Percentiles rank a stretch among this genome's conserved stretches.
Conservation (phyloP, 2,113 vertebrate species). For the Leptobrachium leishanense region DNA sequence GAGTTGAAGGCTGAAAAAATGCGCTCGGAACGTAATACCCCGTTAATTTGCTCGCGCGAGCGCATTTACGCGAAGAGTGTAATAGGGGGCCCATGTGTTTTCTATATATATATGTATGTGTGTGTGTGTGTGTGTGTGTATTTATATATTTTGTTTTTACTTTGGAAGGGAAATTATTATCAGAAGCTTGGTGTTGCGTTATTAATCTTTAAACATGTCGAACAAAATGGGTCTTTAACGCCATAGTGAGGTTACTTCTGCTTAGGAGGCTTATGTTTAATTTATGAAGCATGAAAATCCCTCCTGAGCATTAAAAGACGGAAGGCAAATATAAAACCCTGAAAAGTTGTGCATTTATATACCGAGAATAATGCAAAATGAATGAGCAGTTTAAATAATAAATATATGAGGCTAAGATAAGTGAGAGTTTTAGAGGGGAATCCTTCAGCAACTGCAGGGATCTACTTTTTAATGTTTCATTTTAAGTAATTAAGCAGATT, state of each 20-base stretch:
- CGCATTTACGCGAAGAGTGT: no score
- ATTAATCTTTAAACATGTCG: neutral
- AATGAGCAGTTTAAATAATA: constrained; percentile 45
- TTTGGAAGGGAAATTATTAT: neutral
- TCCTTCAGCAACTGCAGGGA: constrained; percentile 21
- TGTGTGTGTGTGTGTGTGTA: no score
- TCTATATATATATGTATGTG: no score
- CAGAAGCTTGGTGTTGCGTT: neutral
- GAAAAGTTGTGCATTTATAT: constrained; percentile 41
- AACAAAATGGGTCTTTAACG: neutral
- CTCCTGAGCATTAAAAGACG: neutral
- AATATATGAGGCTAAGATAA: constrained; percentile 34
- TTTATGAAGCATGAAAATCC: constrained; percentile 12
- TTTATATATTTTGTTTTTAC: no score
- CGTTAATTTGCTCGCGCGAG: no score
- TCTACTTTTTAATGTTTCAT: constrained; percentile 38
- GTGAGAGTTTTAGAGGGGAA: constrained; percentile 30
- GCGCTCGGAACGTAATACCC: no score
- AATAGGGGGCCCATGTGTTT: no score
- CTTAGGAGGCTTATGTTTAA: constrained; percentile 1
- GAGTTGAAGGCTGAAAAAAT: no score
- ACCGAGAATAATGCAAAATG: constrained; percentile 33
- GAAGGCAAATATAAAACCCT: constrained; percentile 13
- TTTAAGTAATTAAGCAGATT: constrained; percentile 41
- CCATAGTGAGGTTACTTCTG: neutral